Conservation (phyloP, 1,140 invertebrate genomes). For the Papilio aristodemus region DNA sequence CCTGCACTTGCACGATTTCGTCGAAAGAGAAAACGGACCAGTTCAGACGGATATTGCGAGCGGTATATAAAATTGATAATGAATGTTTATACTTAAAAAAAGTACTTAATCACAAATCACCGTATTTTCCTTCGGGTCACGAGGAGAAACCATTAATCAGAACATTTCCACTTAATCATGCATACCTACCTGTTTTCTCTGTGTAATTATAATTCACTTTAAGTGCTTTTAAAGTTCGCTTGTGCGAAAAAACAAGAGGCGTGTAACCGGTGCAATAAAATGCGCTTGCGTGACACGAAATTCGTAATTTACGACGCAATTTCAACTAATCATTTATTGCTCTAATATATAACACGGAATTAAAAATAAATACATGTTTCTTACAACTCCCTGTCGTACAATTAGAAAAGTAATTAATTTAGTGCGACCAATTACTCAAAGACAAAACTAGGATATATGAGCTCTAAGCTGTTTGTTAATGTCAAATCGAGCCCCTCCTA, state of each 20-base stretch:
- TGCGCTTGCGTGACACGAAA: slow-evolving; percentile 27
- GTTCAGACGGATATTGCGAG: slow-evolving; percentile 70
- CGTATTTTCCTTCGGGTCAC: slow-evolving; percentile 57
- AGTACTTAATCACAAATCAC: slow-evolving; percentile 61
- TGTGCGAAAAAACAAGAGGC: slow-evolving; percentile 27
- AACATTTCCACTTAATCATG: slow-evolving; percentile 70
- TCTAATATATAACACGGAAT: slow-evolving; percentile 17
- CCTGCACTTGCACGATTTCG: slow-evolving; percentile 74
- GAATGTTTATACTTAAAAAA: slow-evolving; percentile 76
- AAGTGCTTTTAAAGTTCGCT: slow-evolving; percentile 37
- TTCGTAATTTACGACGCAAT: slow-evolving; percentile 30
- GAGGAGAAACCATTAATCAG: slow-evolving; percentile 65
- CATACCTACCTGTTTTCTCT: slow-evolving; percentile 51
- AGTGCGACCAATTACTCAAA: slow-evolving; percentile 16
- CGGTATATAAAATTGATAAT: slow-evolving; percentile 74
- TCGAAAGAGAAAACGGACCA: slow-evolving; percentile 78
- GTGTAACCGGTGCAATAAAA: slow-evolving; percentile 30
- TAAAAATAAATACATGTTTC: slow-evolving; percentile 14
- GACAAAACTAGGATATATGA: slow-evolving; percentile 22
- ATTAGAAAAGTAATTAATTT: slow-evolving; percentile 30
- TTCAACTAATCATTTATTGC: slow-evolving; percentile 29
- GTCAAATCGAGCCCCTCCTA: slow-evolving; percentile 1
- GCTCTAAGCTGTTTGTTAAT: slow-evolving; percentile 24
- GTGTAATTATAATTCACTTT: slow-evolving; percentile 53
- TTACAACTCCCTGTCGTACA: slow-evolving; percentile 13